Conservation (phyloP, 2,888 invertebrate species). For the Dolomedes plantarius region DNA sequence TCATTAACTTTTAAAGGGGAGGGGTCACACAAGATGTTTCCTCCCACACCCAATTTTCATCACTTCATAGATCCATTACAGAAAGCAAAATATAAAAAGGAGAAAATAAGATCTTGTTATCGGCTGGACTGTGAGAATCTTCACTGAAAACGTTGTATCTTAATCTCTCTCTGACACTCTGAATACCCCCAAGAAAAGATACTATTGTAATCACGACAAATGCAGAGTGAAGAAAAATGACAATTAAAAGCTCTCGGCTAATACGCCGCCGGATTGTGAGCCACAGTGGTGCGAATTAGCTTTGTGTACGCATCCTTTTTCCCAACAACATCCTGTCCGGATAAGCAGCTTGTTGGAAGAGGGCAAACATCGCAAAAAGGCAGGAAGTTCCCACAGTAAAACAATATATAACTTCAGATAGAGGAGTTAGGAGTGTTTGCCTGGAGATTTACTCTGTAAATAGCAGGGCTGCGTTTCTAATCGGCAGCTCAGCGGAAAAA, state of each 20-base stretch:
- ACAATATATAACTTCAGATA: slow-evolving; percentile 62
- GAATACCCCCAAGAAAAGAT: no score
- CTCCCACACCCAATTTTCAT: no score
- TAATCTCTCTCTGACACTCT: background rate
- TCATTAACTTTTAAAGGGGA: no score
- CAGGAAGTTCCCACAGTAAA: slow-evolving; percentile 70
- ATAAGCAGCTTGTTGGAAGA: slow-evolving; percentile 24
- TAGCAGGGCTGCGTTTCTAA: background rate
- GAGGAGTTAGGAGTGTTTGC: slow-evolving; percentile 21
- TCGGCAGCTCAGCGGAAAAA: background rate
- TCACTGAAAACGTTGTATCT: background rate
- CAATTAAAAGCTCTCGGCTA: background rate
- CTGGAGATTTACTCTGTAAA: slow-evolving; percentile 17
- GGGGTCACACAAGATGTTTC: no score
- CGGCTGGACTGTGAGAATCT: background rate
- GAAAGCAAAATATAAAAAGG: no score
- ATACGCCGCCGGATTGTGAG: background rate
- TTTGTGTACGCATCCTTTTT: background rate
- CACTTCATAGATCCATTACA: no score
- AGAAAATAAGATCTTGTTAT: no score
- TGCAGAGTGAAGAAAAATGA: background rate
- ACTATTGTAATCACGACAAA: background rate
- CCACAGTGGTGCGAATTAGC: background rate
- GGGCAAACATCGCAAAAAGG: slow-evolving; percentile 20
- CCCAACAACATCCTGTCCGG: slow-evolving; percentile 30